Base-by-base conservation (phyloP, 2,888 invertebrate genomes). In the Noctua pronuba region DNA sequence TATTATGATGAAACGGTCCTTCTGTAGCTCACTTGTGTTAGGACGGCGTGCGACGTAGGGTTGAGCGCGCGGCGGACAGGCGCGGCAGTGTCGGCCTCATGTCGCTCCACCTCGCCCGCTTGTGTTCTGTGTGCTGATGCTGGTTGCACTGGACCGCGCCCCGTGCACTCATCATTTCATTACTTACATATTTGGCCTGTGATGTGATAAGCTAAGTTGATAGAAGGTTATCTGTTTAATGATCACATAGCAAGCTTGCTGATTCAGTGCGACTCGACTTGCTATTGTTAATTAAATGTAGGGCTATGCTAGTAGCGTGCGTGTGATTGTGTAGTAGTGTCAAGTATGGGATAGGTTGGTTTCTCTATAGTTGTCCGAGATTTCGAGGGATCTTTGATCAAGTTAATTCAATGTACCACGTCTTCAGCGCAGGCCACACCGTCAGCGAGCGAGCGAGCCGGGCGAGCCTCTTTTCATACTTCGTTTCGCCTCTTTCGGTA, bases 81-180 rank as follows among this genome's bases (percentile, higher is more conserved):
- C 8, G 90, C 91, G 90, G 91, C 91, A 92, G 93, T 92, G 90
- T 88, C 85, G 90, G 90, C 91, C 81, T 79, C 91, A 97, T 97
- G 97, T 97, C 97, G 92, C 94, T 96, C 71, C 52, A 13, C 38
- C n/a, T 38, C 64, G 38, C 38, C 16, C 16, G 35, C 44, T 24
- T 49, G 46, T 62, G 49, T 49, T 35, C 8, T 28, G 46, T 62
- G 38, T 49, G 62, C 41, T 41, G 72, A 7, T 24, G 46, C 31
- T 73, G 55, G 46, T n/a, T 55, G 64, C 11, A n/a, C 55, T 41
- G 31, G n/a, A n/a, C 35, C 38, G 46, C 52, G 44, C 11, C 31
- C 24, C 24, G 60, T 62, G 44, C 58, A n/a, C 38, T 38, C 38
- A 24, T n/a, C 46, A 38, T 73, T 38, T 31, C 5, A 75, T 65